Base-by-base conservation (phyloP, 2,797 vertebrate species). In the Premnoplex brunnescens region DNA sequence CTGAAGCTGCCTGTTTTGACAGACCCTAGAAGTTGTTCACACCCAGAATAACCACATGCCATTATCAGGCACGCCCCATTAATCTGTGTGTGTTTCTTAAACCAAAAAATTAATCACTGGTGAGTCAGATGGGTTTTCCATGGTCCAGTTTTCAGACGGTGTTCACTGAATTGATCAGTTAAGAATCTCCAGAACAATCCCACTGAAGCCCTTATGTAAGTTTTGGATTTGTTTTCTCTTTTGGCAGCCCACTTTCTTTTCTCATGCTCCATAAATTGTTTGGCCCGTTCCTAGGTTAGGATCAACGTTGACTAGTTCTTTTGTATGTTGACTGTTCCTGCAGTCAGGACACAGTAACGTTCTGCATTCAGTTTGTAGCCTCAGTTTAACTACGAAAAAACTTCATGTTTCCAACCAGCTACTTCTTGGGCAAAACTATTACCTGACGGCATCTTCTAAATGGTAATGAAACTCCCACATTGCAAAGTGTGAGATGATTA, bases 41-140 rank as follows among this genome's bases (percentile, higher is more conserved):
- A 55, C 62, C 94, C 76, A 76, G 76, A 90, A 46, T 88, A 93
- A 93, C 80, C 71, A 92, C 91, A 95, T 88, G 79, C 87, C 88
- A n/a, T 76, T 76, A 91, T 54, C 63, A 39, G 92, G 68, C 88
- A 95, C 89, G 1, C 82, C 94, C 78, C 32, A 23, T 49, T 85
- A 59, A 89, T 69, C 73, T 83, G 16, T 73, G 41, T 69, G 14
- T 6, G 0, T 64, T 93, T 87, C 84, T 93, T 77, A 94, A 85
- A 82, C 48, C 10, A 69, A 88, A 92, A 95, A 81, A 55, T 18
- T 52, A 54, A 92, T 79, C 37, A 46, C 37, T 64, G 36, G 52
- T 78, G 66, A 94, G 62, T 94, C 84, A 89, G 81, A 46, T 54
- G 60, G n/a, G 66, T 77, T 89, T 84, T 73, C 46, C n/a, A 9